Evolutionary conservation across 2,113 vertebrate genomes (phyloP).

Genomic region (Eleginops maclovinus): DNA sequence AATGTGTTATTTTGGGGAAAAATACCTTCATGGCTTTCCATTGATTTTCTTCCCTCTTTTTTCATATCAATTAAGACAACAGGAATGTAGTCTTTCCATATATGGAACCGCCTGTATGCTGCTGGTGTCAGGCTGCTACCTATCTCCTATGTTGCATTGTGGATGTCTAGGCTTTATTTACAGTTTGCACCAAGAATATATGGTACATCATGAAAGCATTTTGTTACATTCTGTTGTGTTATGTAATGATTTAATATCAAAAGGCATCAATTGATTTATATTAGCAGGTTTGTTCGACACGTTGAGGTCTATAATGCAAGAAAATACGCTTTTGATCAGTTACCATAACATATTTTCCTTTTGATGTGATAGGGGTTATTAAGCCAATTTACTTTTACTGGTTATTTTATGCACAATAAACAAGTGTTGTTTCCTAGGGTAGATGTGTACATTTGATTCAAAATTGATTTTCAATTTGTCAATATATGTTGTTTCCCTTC

Average conservation of each 20-base stretch:
- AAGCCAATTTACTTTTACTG: no score
- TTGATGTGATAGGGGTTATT: no score
- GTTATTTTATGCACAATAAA: no score
- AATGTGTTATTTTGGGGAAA: slow-evolving; percentile 62
- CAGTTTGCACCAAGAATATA: background rate
- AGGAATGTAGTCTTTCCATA: slow-evolving; percentile 3
- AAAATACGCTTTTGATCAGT: background rate
- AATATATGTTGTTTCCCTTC: no score
- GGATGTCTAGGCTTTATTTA: background rate
- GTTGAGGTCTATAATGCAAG: background rate
- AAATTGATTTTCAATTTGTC: no score
- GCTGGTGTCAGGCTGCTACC: background rate
- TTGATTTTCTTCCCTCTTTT: slow-evolving; percentile 54
- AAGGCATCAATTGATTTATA: no score
- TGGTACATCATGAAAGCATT: background rate
- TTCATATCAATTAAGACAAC: slow-evolving; percentile 59
- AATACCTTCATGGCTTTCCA: slow-evolving; percentile 61
- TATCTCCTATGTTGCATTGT: background rate
- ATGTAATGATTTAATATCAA: background rate
- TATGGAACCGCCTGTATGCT: background rate
- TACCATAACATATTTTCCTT: no score
- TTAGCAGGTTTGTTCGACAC: no score
- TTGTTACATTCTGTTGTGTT: background rate
- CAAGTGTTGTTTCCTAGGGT: no score
- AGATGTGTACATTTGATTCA: no score